Conservation (phyloP, 2,113 vertebrate genomes). For the Podarcis muralis region DNA sequence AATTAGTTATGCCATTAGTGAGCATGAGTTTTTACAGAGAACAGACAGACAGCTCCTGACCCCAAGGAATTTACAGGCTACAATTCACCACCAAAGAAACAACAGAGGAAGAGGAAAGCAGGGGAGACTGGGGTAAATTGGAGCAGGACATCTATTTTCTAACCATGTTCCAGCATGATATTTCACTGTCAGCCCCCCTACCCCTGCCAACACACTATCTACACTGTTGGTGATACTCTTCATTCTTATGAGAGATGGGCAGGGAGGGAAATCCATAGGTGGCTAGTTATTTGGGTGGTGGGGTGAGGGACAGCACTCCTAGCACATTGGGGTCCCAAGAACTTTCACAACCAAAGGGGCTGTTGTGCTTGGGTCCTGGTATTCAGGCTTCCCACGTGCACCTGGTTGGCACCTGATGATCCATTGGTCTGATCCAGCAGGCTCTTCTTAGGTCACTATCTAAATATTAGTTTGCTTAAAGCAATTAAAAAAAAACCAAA, state of each 20-base stretch:
- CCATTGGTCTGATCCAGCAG: too few relatives aligned
- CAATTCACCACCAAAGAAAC: not conserved
- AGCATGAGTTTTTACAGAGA: not conserved
- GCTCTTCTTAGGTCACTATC: too few relatives aligned
- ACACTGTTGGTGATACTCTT: not conserved
- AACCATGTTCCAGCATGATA: not conserved
- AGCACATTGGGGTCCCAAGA: not conserved
- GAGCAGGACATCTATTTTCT: not conserved
- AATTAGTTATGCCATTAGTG: not conserved
- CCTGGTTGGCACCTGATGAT: too few relatives aligned
- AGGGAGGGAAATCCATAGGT: not conserved
- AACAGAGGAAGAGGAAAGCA: not conserved
- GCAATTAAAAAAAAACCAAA: not conserved
- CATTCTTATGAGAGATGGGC: not conserved
- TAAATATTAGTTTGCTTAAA: not conserved
- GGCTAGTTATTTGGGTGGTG: not conserved
- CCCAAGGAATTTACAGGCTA: not conserved
- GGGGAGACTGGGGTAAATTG: not conserved
- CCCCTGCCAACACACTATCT: too few relatives aligned
- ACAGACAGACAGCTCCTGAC: not conserved
- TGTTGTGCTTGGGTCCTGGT: not conserved
- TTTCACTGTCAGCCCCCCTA: not conserved
- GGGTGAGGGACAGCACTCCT: not conserved
- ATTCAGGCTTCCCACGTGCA: too few relatives aligned
- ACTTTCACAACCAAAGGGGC: not conserved